Conservation (phyloP, 2,888 invertebrate genomes). For the Thereva nobilitata region DNA sequence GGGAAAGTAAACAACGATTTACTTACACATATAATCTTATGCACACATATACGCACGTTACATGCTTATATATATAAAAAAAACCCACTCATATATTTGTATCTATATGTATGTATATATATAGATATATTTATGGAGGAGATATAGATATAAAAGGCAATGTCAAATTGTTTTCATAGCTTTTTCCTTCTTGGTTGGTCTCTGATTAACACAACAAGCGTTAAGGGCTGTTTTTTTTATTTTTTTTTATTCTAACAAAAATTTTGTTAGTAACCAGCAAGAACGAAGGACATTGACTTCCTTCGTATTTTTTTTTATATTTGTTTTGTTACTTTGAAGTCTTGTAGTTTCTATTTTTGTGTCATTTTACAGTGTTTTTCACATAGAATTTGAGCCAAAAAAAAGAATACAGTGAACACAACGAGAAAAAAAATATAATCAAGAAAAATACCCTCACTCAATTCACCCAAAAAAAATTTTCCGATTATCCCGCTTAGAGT, state of each 20-base stretch:
- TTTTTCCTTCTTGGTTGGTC: slow-evolving; percentile 1
- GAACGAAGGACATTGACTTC: too few species aligned
- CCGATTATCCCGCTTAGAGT: slow-evolving; percentile 28
- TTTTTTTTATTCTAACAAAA: too few species aligned
- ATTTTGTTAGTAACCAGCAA: too few species aligned
- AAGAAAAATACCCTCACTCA: slow-evolving; percentile 23
- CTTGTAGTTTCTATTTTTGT: too few species aligned
- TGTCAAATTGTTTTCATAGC: slow-evolving; percentile 31
- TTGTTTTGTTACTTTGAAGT: too few species aligned
- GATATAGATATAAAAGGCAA: slow-evolving; percentile 1
- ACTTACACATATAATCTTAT: slow-evolving; percentile 8
- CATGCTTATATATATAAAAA: too few species aligned
- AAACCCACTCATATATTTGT: too few species aligned
- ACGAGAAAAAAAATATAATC: background rate
- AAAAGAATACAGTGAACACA: background rate
- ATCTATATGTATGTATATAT: too few species aligned
- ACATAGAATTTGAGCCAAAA: background rate
- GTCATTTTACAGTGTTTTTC: too few species aligned
- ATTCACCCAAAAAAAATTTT: background rate
- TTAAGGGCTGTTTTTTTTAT: too few species aligned
- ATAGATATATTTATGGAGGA: too few species aligned
- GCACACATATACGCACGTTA: background rate
- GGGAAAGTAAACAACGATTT: slow-evolving; percentile 25
- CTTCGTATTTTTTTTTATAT: too few species aligned
- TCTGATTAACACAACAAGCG: slow-evolving; percentile 14